These are phyloP conservation scores for Phalacrocorax brasilianus DNA, from an alignment of 2,113 vertebrate genomes.

Conservation along the genomic window DNA sequence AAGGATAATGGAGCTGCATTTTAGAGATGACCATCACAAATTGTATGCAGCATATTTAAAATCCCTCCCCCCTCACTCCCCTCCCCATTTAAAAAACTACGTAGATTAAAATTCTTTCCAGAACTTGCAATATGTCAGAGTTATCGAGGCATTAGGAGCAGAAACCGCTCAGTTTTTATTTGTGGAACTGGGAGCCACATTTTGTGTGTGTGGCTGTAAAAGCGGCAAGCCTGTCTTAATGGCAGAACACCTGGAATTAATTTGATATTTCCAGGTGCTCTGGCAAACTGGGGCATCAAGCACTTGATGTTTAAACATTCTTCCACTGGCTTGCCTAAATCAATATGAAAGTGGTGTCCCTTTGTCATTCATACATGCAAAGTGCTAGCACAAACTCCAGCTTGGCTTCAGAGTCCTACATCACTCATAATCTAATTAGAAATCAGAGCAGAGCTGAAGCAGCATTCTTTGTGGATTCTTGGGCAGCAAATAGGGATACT, in stretches of 20 bases:
- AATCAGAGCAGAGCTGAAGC: constrained; percentile 70
- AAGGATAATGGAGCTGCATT: constrained; percentile 80
- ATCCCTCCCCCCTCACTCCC: not conserved
- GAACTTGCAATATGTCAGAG: constrained; percentile 65
- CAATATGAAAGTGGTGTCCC: constrained; percentile 42
- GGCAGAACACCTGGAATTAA: constrained; percentile 62
- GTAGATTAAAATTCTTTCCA: constrained; percentile 77
- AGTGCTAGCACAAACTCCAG: constrained; percentile 55
- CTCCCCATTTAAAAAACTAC: constrained; percentile 58
- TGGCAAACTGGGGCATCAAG: constrained; percentile 32
- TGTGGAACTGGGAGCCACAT: constrained; percentile 17
- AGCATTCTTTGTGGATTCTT: constrained; percentile 67
- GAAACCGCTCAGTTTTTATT: constrained; percentile 30
- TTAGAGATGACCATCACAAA: constrained; percentile 82
- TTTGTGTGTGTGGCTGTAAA: constrained; percentile 12
- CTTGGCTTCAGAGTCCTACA: constrained; percentile 65
- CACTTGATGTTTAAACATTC: constrained; percentile 34
- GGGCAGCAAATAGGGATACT: constrained; percentile 68
- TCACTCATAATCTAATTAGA: constrained; percentile 67
- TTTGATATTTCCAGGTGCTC: constrained; percentile 70
- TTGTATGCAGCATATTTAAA: constrained; percentile 79
- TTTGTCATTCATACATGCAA: constrained; percentile 55
- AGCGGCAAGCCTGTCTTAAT: constrained; percentile 28
- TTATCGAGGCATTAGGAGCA: constrained; percentile 53
- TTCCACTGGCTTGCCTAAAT: constrained; percentile 39